phyloP scores from a whole-genome alignment of 2,888 invertebrate genomes.

The Ichneumoninae sp. region DNA sequence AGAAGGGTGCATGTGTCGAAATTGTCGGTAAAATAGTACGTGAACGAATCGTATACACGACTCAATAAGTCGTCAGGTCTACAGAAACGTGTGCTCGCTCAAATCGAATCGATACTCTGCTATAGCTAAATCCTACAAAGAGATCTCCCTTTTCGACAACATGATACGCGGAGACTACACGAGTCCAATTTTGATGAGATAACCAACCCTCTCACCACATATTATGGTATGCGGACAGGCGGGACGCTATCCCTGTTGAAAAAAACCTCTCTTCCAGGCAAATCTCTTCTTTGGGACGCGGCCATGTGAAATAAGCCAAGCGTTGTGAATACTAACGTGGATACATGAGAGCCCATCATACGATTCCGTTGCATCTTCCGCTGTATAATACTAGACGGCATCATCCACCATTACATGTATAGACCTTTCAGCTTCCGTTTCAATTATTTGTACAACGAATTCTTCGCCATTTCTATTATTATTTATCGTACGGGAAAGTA shows the following conservation, averaged over 20 bases:
- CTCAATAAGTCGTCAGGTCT: conserved; percentile 66
- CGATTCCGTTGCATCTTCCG: conserved; percentile 68
- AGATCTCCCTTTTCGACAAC: conserved; percentile 68
- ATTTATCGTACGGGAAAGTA: conserved; percentile 41
- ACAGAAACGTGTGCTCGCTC: conserved; percentile 62
- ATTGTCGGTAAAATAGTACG: conserved; percentile 53
- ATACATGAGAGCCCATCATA: conserved; percentile 73
- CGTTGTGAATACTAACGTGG: conserved; percentile 83
- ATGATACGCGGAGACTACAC: conserved; percentile 61
- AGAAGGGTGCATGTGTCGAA: conserved; percentile 32
- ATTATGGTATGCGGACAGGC: conserved; percentile 75
- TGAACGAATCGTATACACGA: conserved; percentile 52
- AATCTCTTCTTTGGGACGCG: conserved; percentile 83
- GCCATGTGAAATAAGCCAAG: conserved; percentile 84
- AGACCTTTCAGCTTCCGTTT: conserved; percentile 63
- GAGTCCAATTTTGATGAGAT: conserved; percentile 83
- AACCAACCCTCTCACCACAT: conserved; percentile 80
- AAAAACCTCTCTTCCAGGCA: conserved; percentile 78
- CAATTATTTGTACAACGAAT: conserved; percentile 56
- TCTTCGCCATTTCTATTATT: conserved; percentile 49
- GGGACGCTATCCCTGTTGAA: conserved; percentile 70
- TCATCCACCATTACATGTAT: conserved; percentile 59
- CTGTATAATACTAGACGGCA: conserved; percentile 63
- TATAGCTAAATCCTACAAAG: conserved; percentile 81
- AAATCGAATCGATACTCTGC: conserved; percentile 79